Percentiles rank a stretch among this genome's conserved stretches.
Conservation (phyloP, 1,140 invertebrate genomes). For the Heliothis virescens region DNA sequence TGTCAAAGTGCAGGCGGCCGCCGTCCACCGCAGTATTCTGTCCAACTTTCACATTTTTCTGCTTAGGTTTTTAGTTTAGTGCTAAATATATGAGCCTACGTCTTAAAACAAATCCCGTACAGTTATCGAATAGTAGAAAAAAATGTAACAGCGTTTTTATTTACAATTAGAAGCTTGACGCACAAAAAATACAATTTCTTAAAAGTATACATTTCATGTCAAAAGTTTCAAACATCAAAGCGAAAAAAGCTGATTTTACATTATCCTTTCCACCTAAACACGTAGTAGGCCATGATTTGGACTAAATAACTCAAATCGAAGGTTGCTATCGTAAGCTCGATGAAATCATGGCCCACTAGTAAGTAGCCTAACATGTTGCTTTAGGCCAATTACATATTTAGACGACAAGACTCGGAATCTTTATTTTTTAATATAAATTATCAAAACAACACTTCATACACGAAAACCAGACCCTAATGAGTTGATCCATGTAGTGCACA, state of each 20-base stretch:
- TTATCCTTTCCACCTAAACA: slow-evolving; percentile 50
- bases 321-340: not conserved
- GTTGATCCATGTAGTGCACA: too few relatives aligned
- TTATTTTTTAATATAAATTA: not conserved
- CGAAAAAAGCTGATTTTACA: slow-evolving; percentile 58
- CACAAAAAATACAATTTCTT: slow-evolving; percentile 68
- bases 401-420: slow-evolving; percentile 34
- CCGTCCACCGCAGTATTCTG: slow-evolving; percentile 13
- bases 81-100: slow-evolving; percentile 45
- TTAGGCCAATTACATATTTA: slow-evolving; percentile 47
- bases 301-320: not conserved
- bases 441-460: slow-evolving; percentile 10
- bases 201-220: slow-evolving; percentile 55
- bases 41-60: slow-evolving; percentile 39
- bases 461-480: too few relatives aligned
- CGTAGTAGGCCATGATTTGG: slow-evolving; percentile 39
- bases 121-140: slow-evolving; percentile 60
- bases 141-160: slow-evolving; percentile 70
- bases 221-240: slow-evolving; percentile 61
- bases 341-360: slow-evolving; percentile 39
- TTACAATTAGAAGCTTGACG: slow-evolving; percentile 77
- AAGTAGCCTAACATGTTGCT: not conserved
- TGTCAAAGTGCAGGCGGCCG: slow-evolving; percentile 36
- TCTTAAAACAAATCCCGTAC: slow-evolving; percentile 45
- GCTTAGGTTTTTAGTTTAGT: slow-evolving; percentile 3